A percentile compares a stretch with the other conserved stretches of the same genome.
These are phyloP conservation scores for Vanessa atalanta DNA, from an alignment of 1,140 invertebrate species.

Conservation along the genomic window DNA sequence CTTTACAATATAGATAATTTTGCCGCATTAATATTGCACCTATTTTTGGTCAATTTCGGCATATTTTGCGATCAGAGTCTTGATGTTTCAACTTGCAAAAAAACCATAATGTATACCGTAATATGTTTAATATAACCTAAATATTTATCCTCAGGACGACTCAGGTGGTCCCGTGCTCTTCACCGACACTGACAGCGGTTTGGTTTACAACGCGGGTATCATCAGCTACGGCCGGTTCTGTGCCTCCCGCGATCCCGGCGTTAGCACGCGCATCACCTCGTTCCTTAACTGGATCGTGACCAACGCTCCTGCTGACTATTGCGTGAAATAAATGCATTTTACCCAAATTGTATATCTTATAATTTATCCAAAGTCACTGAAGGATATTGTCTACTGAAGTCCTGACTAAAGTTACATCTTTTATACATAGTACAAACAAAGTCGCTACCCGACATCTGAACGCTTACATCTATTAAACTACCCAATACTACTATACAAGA, in stretches of 20 bases:
- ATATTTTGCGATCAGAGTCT: no score
- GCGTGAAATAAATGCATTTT: conserved; percentile 42
- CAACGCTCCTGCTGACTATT: conserved; percentile 66
- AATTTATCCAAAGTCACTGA: neutral
- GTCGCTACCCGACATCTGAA: no score
- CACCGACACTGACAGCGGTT: conserved; percentile 72
- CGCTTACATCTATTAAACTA: no score
- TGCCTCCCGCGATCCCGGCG: conserved; percentile 67
- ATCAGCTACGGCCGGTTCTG: conserved; percentile 82
- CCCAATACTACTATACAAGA: no score
- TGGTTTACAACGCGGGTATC: conserved; percentile 79
- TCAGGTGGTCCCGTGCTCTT: conserved; percentile 86
- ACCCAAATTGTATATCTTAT: neutral
- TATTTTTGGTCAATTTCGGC: no score
- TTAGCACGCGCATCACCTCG: conserved; percentile 80
- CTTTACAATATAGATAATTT: no score
- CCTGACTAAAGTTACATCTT: no score
- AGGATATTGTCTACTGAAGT: neutral
- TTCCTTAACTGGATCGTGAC: conserved; percentile 81
- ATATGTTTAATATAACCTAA: neutral
- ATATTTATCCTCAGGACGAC: conserved; percentile 79
- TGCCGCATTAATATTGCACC: no score
- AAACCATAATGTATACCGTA: no score
- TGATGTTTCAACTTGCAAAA: no score
- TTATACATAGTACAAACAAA: no score